phyloP scores from a whole-genome alignment of 2,888 invertebrate genomes.

The Deilephila porcellus region DNA sequence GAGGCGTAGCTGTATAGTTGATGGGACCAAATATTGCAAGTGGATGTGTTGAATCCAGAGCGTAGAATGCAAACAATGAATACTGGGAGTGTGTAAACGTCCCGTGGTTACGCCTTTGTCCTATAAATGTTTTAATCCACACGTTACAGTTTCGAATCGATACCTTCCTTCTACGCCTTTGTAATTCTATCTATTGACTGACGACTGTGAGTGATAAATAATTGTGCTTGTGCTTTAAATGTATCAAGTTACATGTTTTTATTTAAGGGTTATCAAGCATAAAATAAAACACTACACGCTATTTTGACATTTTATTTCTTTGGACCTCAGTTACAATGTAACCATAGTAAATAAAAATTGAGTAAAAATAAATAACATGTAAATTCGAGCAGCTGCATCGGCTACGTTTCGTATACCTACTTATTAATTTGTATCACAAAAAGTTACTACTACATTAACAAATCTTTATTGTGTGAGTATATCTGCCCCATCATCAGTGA shows the following conservation, averaged over 20 bases:
- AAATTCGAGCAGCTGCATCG: not conserved
- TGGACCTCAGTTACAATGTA: constrained; percentile 20
- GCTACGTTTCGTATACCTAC: no score
- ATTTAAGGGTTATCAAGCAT: constrained; percentile 74
- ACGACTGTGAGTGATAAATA: constrained; percentile 77
- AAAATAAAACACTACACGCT: constrained; percentile 77
- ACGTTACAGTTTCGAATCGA: constrained; percentile 57
- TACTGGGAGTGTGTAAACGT: constrained; percentile 66
- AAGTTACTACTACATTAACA: no score
- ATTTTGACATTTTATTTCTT: constrained; percentile 56
- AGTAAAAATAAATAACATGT: not conserved
- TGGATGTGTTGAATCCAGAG: constrained; percentile 62
- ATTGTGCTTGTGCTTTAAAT: constrained; percentile 83
- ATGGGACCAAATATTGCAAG: constrained; percentile 74
- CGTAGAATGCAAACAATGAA: constrained; percentile 52
- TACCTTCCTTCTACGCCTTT: constrained; percentile 77
- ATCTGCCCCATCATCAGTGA: constrained; percentile 91
- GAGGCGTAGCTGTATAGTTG: constrained; percentile 77
- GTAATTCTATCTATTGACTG: constrained; percentile 78
- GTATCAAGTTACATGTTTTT: constrained; percentile 78
- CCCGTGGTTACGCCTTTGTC: constrained; percentile 80
- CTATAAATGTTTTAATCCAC: constrained; percentile 48
- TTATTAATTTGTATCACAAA: constrained; percentile 24
- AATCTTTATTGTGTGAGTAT: constrained; percentile 86
- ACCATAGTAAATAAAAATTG: not conserved